Percentiles rank a stretch among this genome's conserved stretches.
Conservation (phyloP, 2,113 vertebrate genomes). For the Anhinga anhinga region DNA sequence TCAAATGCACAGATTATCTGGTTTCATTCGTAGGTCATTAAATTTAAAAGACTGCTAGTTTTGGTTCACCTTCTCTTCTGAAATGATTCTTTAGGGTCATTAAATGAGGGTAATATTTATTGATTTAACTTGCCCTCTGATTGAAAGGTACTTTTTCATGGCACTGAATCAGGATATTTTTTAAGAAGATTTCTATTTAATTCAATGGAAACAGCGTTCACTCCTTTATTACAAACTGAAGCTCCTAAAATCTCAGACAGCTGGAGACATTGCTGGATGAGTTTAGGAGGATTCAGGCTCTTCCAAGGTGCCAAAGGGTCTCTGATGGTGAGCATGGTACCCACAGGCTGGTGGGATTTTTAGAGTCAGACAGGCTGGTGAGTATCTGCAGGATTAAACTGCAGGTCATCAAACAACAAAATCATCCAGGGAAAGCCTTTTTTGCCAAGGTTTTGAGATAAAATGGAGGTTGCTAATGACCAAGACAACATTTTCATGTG, state of each 20-base stretch:
- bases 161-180: background rate
- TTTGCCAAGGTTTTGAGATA: background rate
- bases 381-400: background rate
- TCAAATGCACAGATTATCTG: slow-evolving; percentile 39
- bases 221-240: background rate
- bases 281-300: background rate
- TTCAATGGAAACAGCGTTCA: background rate
- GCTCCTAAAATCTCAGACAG: background rate
- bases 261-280: background rate
- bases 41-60: slow-evolving; percentile 13
- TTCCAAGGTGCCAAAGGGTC: background rate
- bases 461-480: background rate
- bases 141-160: background rate
- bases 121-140: background rate
- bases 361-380: background rate
- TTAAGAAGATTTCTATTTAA: background rate
- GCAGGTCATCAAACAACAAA: background rate
- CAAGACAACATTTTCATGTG: background rate
- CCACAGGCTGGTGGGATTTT: background rate
- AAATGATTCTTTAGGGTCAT: background rate
- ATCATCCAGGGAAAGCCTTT: background rate
- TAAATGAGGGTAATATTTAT: background rate
- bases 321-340: background rate
- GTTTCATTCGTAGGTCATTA: slow-evolving; percentile 48
- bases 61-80: background rate